phyloP scores from a whole-genome alignment of 2,888 invertebrate genomes.

The Andrena bicolor region DNA sequence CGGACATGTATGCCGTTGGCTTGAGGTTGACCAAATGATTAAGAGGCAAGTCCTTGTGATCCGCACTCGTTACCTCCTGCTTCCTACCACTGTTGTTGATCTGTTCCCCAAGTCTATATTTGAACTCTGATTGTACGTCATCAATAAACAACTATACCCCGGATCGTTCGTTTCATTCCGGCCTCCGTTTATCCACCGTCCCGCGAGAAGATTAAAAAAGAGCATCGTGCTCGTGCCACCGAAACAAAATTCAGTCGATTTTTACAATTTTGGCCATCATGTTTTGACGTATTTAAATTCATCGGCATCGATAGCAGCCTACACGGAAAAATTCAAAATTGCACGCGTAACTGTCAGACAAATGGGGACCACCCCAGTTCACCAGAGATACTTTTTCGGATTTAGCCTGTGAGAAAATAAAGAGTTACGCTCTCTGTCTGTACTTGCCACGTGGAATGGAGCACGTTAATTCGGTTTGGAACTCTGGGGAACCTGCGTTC shows the following conservation, averaged over 20 bases:
- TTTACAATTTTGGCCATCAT: background rate
- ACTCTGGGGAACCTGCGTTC: slow-evolving; percentile 34
- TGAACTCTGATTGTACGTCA: slow-evolving; percentile 48
- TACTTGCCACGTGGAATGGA: slow-evolving; percentile 62
- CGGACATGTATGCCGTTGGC: slow-evolving; percentile 81
- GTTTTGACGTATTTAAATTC: slow-evolving; percentile 12
- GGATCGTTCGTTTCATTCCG: slow-evolving; percentile 11
- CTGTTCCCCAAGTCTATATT: slow-evolving; percentile 61
- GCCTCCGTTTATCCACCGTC: background rate
- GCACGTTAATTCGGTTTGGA: slow-evolving; percentile 28
- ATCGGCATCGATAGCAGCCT: slow-evolving; percentile 26
- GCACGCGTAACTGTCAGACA: slow-evolving; percentile 16
- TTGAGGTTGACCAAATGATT: slow-evolving; percentile 70
- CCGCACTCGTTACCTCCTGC: slow-evolving; percentile 52
- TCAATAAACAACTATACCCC: slow-evolving; percentile 57
- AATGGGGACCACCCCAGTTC: slow-evolving; percentile 35
- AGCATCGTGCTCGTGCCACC: background rate
- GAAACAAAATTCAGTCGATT: slow-evolving; percentile 46
- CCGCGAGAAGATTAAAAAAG: background rate
- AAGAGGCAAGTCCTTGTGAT: slow-evolving; percentile 17
- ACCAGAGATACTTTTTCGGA: background rate
- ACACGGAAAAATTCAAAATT: slow-evolving; percentile 17
- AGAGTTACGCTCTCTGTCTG: slow-evolving; percentile 12
- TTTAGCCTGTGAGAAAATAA: slow-evolving; percentile 17
- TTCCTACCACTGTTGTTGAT: slow-evolving; percentile 59